Conservation (phyloP, 2,113 vertebrate species). For the Sturnus vulgaris region DNA sequence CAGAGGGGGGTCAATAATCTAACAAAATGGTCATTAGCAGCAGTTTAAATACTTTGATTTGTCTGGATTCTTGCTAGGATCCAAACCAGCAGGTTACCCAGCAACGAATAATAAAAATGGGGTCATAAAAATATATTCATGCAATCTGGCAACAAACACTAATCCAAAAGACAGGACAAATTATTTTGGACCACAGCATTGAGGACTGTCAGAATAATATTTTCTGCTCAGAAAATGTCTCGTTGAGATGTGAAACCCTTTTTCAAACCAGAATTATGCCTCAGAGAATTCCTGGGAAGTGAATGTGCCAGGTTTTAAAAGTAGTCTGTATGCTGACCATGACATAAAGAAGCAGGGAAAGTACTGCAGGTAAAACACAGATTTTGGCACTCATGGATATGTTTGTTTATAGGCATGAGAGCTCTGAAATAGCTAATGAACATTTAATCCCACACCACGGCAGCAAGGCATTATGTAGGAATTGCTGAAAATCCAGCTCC, state of each 20-base stretch:
- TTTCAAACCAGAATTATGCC: neutral
- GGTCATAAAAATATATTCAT: neutral
- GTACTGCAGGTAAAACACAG: neutral
- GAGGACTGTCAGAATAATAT: neutral
- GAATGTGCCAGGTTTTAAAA: neutral
- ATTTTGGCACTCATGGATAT: neutral
- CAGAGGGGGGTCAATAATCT: neutral
- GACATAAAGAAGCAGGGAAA: neutral
- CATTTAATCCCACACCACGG: neutral
- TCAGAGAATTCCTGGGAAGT: neutral
- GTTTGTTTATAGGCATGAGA: neutral
- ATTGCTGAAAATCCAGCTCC: neutral
- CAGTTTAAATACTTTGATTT: neutral
- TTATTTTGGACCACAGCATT: neutral
- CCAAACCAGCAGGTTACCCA: neutral
- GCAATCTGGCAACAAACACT: neutral
- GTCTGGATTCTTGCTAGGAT: neutral
- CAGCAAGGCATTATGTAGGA: neutral
- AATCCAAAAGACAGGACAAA: neutral
- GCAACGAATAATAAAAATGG: neutral
- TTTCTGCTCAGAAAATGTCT: neutral
- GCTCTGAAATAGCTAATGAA: neutral
- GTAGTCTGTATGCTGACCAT: neutral
- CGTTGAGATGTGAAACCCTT: neutral
- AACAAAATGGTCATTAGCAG: conserved; percentile 8